A percentile compares a stretch with the other conserved stretches of the same genome.
Conservation (phyloP, 2,113 vertebrate genomes). For the Chionis minor region DNA sequence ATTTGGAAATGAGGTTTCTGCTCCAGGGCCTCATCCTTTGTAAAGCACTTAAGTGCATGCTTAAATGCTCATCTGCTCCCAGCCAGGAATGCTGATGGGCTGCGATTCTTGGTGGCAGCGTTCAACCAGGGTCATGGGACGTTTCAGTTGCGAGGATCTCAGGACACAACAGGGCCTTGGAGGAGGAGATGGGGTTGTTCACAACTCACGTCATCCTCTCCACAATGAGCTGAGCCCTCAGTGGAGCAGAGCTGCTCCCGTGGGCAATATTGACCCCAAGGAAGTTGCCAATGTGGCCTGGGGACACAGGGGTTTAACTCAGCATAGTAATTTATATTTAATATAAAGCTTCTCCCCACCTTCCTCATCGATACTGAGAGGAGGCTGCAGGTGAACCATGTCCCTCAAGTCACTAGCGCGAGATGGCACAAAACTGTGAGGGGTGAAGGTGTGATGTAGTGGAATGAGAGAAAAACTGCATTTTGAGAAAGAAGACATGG, state of each 20-base stretch:
- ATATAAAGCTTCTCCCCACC: background rate
- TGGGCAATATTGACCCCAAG: background rate
- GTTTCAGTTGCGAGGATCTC: background rate
- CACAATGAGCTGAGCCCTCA: background rate
- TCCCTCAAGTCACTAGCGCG: background rate
- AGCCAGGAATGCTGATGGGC: background rate
- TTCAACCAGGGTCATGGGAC: background rate
- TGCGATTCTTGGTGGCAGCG: background rate
- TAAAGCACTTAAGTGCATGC: slow-evolving; percentile 56
- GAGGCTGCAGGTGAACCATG: background rate
- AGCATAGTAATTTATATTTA: background rate
- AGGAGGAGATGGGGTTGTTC: background rate
- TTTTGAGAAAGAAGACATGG: background rate
- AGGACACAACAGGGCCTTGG: background rate
- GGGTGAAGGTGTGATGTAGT: background rate
- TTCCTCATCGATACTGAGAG: background rate
- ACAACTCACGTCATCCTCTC: background rate
- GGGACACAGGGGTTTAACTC: background rate
- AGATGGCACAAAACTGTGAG: background rate
- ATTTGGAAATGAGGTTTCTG: slow-evolving; percentile 60
- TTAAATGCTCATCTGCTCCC: slow-evolving; percentile 36
- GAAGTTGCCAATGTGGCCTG: background rate
- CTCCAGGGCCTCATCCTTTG: background rate
- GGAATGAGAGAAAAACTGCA: background rate
- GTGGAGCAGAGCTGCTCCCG: background rate